Base-by-base conservation (phyloP, 2,797 vertebrate genomes). In the Ciconia nigra region DNA sequence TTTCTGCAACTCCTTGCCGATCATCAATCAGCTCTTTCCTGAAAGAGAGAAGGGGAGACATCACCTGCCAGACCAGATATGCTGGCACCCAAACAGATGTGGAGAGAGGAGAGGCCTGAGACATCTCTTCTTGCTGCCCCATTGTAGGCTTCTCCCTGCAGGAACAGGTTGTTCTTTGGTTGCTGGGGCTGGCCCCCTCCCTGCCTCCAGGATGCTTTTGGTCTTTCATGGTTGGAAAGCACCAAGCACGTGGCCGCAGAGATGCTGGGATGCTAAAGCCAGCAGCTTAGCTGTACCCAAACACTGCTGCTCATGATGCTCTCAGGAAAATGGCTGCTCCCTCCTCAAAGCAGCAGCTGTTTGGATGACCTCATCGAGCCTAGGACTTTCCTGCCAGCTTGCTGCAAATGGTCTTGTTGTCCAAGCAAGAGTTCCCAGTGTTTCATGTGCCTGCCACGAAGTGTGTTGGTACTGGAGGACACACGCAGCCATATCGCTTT, bases 401-500 rank as follows among this genome's bases (percentile, higher is more conserved):
- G 8, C 29, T 55, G 52, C 31, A 49, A 72, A 51, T 10, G 49
- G 25, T 39, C 42, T 42, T 77, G 13, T 20, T 52, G 33, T 62
- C 33, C 52, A 73, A 70, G 16, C 14, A 44, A 47, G 35, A 24
- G 8, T 22, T 91, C 9, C 18, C 33, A 18, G 22, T 44, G 17
- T 71, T 67, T 54, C 1, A 0, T 71, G 44, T 87, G 52, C 42
- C 71, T 70, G 29, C 29, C 7, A 5, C 61, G 42, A 29, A 52
- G 11, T 5, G 24, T 25, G 42, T 25, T 55, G 52, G 41, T n/a
- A 35, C 26, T 10, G 16, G 37, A 9, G 13, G 15, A 44, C 33
- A 35, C 3, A 2, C 3, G 7, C n/a, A 31, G 31, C 19, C 26
- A 2, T 13, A 22, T 3, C 1, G 1, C 31, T 73, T 82, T 63